Evolutionary conservation across 1,140 invertebrate species (phyloP), one percentile per base, ranked within the genome.

Genomic region (Rhopalosiphum padi): DNA sequence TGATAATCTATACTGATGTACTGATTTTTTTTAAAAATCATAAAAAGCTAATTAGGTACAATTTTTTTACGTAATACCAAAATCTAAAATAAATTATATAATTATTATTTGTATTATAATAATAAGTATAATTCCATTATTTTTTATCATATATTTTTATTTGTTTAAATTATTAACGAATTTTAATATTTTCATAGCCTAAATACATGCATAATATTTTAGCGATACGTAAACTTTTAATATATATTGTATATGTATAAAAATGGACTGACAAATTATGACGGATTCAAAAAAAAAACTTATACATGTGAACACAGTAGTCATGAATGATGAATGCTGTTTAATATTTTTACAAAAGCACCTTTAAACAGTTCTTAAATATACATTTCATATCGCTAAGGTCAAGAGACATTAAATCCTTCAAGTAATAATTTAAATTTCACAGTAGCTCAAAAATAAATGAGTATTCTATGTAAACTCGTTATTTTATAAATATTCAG

Each of bases 291-390:
- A 48, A 30, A 48, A 22, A 87, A 85, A 35, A 88, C 21, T n/a
- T 51, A n/a, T n/a, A 22, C 51, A 51, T 48, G 43, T 51, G 46
- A 88, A 88, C 21, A 51, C n/a, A 88, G n/a, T 51, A 48, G 7
- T 35, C n/a, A 88, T 88, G 6, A 88, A 88, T 88, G 86, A 88
- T 88, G 46, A 88, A 88, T 88, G n/a, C 1, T n/a, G 46, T 88
- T 88, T 51, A 88, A 48, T 88, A 88, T 51, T 48, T 48, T 35
- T n/a, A 35, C 86, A 87, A 48, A 87, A 46, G 43, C 30, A 51
- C 21, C 46, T 25, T 25, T 86, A 86, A 51, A 51, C 43, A 41
- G 23, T 88, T 88, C 86, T 88, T 88, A 88, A 51, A 48, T 88
- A 48, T 51, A 88, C 46, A 88, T 51, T 86, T 86, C 2, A 25